Conservation (phyloP, 1,140 invertebrate species). For the Hycleus phaleratus region DNA sequence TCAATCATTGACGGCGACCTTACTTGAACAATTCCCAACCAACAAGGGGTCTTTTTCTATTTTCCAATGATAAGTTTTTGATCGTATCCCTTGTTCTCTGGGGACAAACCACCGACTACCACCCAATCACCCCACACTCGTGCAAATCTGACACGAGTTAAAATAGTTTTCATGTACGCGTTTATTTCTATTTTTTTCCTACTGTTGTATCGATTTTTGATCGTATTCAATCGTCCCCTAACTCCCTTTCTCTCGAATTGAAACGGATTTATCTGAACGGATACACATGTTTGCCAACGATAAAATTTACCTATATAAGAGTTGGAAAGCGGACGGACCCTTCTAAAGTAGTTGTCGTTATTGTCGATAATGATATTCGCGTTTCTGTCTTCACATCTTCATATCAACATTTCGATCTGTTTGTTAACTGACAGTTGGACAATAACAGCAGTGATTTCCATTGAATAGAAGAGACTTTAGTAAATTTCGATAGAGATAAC, state of each 20-base stretch:
- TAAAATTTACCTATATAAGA: neutral
- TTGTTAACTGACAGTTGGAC: too few relatives aligned
- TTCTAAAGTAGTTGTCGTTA: too few relatives aligned
- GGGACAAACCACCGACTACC: neutral
- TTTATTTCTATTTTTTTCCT: conserved; percentile 9
- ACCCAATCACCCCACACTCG: conserved; percentile 1
- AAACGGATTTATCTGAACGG: conserved; percentile 6
- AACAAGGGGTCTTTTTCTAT: conserved; percentile 17
- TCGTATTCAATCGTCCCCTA: too few relatives aligned
- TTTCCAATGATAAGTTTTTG: conserved; percentile 22
- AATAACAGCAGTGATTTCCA: too few relatives aligned
- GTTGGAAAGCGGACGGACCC: too few relatives aligned
- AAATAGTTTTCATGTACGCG: conserved; percentile 26
- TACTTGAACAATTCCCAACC: conserved; percentile 4
- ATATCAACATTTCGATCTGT: too few relatives aligned
- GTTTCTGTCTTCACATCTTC: too few relatives aligned
- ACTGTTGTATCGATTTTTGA: neutral
- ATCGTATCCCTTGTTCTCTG: conserved; percentile 13
- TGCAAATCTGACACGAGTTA: conserved; percentile 18
- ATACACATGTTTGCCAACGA: conserved; percentile 8
- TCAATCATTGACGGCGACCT: conserved; percentile 15
- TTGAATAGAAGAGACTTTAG: too few relatives aligned
- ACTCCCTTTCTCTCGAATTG: neutral
- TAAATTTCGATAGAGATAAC: too few relatives aligned
- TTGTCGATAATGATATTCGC: too few relatives aligned